Conservation (phyloP, 2,888 invertebrate genomes). For the Tuberolachnus salignus region DNA sequence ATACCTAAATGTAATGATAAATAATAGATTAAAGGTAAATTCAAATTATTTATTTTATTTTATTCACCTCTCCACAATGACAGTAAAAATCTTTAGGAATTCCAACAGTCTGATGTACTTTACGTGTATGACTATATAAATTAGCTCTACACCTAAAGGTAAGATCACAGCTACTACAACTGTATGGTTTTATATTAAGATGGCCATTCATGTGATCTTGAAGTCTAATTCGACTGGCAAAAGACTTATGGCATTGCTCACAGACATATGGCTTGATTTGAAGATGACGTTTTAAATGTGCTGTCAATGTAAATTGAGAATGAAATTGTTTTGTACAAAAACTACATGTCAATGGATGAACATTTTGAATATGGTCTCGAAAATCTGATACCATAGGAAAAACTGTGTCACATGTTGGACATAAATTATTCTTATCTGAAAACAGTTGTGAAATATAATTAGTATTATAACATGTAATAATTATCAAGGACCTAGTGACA, state of each 20-base stretch:
- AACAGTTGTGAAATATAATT: neutral
- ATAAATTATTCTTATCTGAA: constrained; percentile 61
- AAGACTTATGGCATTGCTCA: constrained; percentile 80
- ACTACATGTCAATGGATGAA: constrained; percentile 82
- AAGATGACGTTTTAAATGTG: constrained; percentile 80
- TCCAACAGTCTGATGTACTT: constrained; percentile 76
- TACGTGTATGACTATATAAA: constrained; percentile 81
- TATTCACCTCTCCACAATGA: constrained; percentile 74
- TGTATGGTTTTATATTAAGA: constrained; percentile 78
- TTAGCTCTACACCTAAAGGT: constrained; percentile 83
- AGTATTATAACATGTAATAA: too few relatives aligned
- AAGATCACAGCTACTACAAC: constrained; percentile 78
- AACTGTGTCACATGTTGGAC: constrained; percentile 71
- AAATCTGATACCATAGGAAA: constrained; percentile 74
- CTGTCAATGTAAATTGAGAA: constrained; percentile 69
- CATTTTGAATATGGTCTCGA: constrained; percentile 73
- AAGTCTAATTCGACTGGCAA: constrained; percentile 80
- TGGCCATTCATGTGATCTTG: constrained; percentile 83
- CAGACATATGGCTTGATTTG: constrained; percentile 79
- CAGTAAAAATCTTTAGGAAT: constrained; percentile 77
- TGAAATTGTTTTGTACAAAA: constrained; percentile 82
- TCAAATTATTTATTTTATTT: neutral
- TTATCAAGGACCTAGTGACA: too few relatives aligned
- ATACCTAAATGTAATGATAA: constrained; percentile 60
- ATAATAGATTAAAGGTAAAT: neutral